Base-by-base conservation (phyloP, 2,797 vertebrate genomes). In the Microctenopoma steveboyesi region DNA sequence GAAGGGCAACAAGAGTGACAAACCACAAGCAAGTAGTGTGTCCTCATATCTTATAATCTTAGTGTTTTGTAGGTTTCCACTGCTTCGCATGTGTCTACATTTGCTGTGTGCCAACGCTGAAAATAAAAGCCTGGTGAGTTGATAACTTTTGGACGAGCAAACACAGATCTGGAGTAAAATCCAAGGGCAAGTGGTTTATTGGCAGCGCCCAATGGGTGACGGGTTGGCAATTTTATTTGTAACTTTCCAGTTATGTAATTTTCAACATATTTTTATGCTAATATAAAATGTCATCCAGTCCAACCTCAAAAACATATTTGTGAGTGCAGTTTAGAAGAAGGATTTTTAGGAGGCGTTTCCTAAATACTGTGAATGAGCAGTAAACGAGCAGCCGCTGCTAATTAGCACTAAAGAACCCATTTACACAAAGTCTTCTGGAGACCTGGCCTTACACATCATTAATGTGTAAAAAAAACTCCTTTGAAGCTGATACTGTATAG, bases 401-500 rank as follows among this genome's bases (percentile, higher is more conserved):
- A 49, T 65, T 5, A 46, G 35, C 25, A 50, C 5, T 14, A 27
- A 60, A 62, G 22, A 69, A 58, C 0, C 49, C 28, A 15, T 58
- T 77, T 25, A 60, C 37, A 49, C 50, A 50, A 35, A 37, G 54
- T 61, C 1, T 45, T 68, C 67, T 39, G 35, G n/a, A 51, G 63
- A 63, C n/a, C n/a, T 0, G 16, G 18, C 30, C 16, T 58, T 73
- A 13, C 69, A 66, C 4, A 1, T 67, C 43, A 64, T 79, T 64
- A 67, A 73, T 35, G 49, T 3, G 7, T 22, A 53, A n/a, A 1
- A 43, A 40, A 56, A 35, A 43, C 7, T 15, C 6, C 30, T 82
- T 83, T 78, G 56, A 81, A 57, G 37, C 9, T 16, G 5, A 53
- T 59, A 11, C 67, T 72, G 49, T 42, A 35, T 12, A 77, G 64